Evolutionary conservation across 2,797 vertebrate genomes (phyloP).

Genomic region (Tapirus indicus): DNA sequence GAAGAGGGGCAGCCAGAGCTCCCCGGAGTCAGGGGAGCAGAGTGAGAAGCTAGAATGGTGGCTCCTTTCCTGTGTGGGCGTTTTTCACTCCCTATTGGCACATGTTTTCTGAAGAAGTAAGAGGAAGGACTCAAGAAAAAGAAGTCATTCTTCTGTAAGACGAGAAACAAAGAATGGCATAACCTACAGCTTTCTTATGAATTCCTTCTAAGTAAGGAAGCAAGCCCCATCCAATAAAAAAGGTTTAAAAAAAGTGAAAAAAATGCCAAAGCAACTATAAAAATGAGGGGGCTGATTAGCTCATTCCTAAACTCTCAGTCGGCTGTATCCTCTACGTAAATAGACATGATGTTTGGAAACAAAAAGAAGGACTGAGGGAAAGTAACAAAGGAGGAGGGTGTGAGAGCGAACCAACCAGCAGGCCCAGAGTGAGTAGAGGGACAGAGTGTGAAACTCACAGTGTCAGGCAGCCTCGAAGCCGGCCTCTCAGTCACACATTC

Average conservation of each 20-base stretch:
- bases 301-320: background rate
- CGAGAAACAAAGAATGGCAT: background rate
- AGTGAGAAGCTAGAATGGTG: background rate
- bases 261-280: background rate
- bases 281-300: background rate
- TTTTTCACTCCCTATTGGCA: background rate
- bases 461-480: background rate
- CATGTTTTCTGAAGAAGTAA: conserved; percentile 18
- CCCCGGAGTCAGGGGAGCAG: background rate
- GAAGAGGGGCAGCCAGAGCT: background rate
- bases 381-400: accelerated
- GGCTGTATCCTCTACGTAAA: accelerated
- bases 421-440: background rate
- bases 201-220: background rate
- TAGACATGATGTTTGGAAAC: background rate
- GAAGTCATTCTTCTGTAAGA: conserved; percentile 29
- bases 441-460: accelerated
- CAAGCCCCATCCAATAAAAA: background rate
- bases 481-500: background rate
- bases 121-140: conserved; percentile 55
- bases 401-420: background rate
- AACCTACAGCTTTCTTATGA: conserved; percentile 22
- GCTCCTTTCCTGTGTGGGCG: background rate
- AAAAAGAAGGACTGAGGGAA: background rate
- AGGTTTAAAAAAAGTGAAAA: background rate